Conservation (phyloP, 2,797 vertebrate genomes). For the Microtus obscurus region DNA sequence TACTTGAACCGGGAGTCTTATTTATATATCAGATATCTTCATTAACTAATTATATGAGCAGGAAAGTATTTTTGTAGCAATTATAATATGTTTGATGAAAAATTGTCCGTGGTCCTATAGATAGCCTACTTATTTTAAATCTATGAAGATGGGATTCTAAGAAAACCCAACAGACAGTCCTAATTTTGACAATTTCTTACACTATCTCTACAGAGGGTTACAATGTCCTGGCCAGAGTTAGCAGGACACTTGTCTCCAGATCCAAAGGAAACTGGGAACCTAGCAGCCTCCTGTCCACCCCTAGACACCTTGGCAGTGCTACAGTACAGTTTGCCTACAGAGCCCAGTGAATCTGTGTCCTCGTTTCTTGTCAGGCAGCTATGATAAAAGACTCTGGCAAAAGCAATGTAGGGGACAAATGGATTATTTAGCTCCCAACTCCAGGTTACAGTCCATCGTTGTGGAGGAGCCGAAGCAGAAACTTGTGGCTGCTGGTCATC, state of each 20-base stretch:
- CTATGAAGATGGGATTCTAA: constrained; percentile 59
- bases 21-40: constrained; percentile 57
- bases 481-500: not conserved
- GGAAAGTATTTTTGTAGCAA: not conserved
- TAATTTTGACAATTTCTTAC: constrained; percentile 9
- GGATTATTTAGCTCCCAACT: not conserved
- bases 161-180: not conserved
- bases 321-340: not conserved
- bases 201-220: not conserved
- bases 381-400: not conserved
- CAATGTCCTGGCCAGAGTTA: not conserved
- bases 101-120: not conserved
- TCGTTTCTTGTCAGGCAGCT: not conserved
- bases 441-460: not conserved
- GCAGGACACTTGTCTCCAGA: not conserved
- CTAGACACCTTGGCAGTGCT: not conserved
- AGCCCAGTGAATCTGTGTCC: not conserved
- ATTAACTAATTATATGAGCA: constrained; percentile 72
- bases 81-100: constrained; percentile 55
- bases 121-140: constrained; percentile 21
- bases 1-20: constrained; percentile 34
- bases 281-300: not conserved
- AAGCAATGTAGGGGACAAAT: not conserved
- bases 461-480: not conserved
- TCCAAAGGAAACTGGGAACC: constrained; percentile 45